Base-by-base conservation (phyloP, 2,888 invertebrate genomes). In the Punctoribates punctum region DNA sequence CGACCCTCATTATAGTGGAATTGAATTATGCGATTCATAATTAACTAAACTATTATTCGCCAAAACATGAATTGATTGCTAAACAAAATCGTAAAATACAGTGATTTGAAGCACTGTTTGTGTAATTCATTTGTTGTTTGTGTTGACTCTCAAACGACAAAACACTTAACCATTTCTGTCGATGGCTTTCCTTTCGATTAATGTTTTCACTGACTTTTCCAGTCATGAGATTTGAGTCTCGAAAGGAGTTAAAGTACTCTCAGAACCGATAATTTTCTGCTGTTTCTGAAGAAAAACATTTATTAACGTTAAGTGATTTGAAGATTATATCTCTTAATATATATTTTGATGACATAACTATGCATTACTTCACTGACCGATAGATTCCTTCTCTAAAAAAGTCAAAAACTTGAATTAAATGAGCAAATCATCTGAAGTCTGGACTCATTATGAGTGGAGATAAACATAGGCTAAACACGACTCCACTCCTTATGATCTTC, bases 271-370 rank as follows among this genome's bases (percentile, higher is more conserved):
- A 42, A 13, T 42, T 42, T 42, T 42, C 5, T 20, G 2, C 3
- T 23, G 13, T 54, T n/a, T 54, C n/a, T 54, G 25, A 54, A 5
- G 13, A 6, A 54, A 11, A 25, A 23, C 51, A 11, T 51, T 20
- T 51, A 51, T 20, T 51, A 34, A 34, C 34, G 8, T 34, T 5
- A 34, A 34, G 4, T 34, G 8, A 34, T 34, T 34, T 25, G 11
- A 54, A 20, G 54, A 54, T 54, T n/a, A 51, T 51, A 51, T 51
- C 46, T 46, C 11, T 9, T 46, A 11, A 46, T 46, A 9, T 9
- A 42, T 42, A 42, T 42, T 54, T 54, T 11, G 54, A 54, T 54
- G 54, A 54, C 54, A 54, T 54, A n/a, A 54, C 54, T 54, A 23
- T 23, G 20, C 54, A 54, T 54, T 54, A 54, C 20, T 54, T 54